Evolutionary conservation across 2,113 vertebrate species (phyloP), one percentile per base, ranked within the genome.

Genomic region (Vireo altiloquus): DNA sequence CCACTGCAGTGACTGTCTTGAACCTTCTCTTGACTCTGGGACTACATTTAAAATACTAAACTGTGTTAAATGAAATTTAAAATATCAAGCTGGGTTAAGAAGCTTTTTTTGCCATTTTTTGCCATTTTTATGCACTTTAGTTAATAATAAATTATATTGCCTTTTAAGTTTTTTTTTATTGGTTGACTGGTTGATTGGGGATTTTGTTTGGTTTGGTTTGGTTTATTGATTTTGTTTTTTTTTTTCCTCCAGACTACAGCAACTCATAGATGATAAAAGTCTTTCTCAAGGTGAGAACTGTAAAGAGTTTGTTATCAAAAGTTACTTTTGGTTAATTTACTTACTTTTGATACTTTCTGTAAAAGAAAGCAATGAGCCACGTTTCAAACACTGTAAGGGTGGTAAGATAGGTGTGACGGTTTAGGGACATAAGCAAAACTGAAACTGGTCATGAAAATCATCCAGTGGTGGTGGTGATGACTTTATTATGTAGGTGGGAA

Each of bases 401-500:
- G 19, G 3, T 54, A 18, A 15, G 47, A 23, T 40, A 81, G 22
- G 39, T 59, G 14, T 59, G 39, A 17, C 50, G 13, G 7, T 77
- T 77, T 80, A 68, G 31, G 9, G 30, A 30, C 50, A 44, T 21
- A 68, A 68, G 10, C 15, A 72, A 50, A 72, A 3, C 14, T n/a
- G 15, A 44, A 46, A 31, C 19, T 81, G 9, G 40, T 52, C 9
- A 46, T 31, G 21, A 30, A 59, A 40, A 37, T 79, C 11, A 47
- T 39, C 13, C 31, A 17, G 0, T 52, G 30, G 33, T n/a, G 13
- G 5, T 28, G 30, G 27, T 50, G 28, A 65, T 47, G 27, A 19
- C 11, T 65, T 82, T 46, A 20, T 13, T 35, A 44, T 1, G 0
- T 70, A 31, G 31, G 27, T 0, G 0, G 25, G 21, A 72, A 18